phyloP scores from a whole-genome alignment of 2,113 vertebrate species.

The Ivindomyrus marchei region DNA sequence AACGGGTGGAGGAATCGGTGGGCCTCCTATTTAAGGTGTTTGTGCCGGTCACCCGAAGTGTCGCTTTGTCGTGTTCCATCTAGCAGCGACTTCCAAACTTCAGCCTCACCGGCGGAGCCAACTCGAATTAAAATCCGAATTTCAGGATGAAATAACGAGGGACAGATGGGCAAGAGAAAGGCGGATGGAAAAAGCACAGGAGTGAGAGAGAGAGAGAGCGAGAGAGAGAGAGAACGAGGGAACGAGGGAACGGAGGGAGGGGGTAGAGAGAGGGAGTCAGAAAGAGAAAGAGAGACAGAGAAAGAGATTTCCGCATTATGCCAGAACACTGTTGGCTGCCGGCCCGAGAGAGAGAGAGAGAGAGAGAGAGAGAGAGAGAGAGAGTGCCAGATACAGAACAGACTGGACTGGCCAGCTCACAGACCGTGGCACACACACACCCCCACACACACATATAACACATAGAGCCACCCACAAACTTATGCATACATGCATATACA shows the following conservation, averaged over 20 bases:
- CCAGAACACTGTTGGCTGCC: constrained; percentile 17
- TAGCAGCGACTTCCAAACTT: not conserved
- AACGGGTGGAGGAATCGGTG: not conserved
- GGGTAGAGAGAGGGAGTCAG: constrained; percentile 4
- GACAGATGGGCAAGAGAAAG: constrained; percentile 7
- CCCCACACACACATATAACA: constrained; percentile 5
- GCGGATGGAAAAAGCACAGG: not conserved
- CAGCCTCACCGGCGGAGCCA: not conserved
- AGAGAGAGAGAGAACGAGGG: not conserved
- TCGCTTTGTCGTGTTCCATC: not conserved
- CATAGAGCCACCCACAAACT: not conserved
- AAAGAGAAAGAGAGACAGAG: constrained; percentile 2
- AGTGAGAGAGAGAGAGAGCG: not conserved
- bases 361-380: not conserved
- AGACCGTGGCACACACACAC: not conserved
- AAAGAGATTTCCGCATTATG: constrained; percentile 24
- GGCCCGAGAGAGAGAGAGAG: constrained; percentile 1
- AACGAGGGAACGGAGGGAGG: not conserved
- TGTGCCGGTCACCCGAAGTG: not conserved
- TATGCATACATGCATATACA: not conserved
- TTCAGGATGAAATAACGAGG: not conserved
- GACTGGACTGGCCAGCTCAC: not conserved
- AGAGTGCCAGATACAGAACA: constrained; percentile 12
- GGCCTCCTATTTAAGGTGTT: not conserved
- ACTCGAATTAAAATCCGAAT: not conserved